These are phyloP conservation scores for Zophobas morio DNA, from an alignment of 1,140 invertebrate genomes.

Conservation along the genomic window DNA sequence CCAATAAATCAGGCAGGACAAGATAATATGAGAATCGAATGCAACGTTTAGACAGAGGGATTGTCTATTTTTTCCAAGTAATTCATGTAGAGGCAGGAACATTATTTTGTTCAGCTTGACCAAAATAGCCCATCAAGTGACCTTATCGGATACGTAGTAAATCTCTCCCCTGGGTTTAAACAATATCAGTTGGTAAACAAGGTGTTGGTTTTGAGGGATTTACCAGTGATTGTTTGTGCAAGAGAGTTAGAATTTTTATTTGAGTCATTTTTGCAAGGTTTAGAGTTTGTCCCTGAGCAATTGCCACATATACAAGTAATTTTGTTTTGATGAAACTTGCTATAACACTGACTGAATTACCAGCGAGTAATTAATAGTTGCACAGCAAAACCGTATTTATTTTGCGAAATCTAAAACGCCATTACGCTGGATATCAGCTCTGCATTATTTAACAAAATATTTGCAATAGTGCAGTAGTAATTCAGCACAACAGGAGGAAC, in stretches of 20 bases:
- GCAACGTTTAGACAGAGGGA: background rate
- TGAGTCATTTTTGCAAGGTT: too few species aligned
- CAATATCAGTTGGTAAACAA: constrained; percentile 36
- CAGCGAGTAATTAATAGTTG: constrained; percentile 31
- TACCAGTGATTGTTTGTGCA: too few species aligned
- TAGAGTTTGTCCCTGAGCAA: background rate
- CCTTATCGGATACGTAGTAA: constrained; percentile 4
- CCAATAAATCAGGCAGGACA: constrained; percentile 28
- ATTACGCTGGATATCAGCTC: background rate
- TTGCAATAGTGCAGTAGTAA: background rate
- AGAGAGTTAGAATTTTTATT: too few species aligned
- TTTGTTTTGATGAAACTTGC: constrained; percentile 15
- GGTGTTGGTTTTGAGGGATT: constrained; percentile 13
- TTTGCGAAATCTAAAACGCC: background rate
- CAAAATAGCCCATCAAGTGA: constrained; percentile 7
- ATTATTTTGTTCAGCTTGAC: constrained; percentile 4
- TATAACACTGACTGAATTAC: constrained; percentile 10
- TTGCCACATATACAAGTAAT: constrained; percentile 20
- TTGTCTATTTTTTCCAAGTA: constrained; percentile 8
- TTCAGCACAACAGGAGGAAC: background rate
- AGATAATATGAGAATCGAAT: constrained; percentile 30
- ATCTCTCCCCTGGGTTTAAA: constrained; percentile 30
- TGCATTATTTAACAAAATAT: background rate
- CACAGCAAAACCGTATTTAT: constrained; percentile 22
- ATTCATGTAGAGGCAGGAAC: background rate